A percentile compares a stretch with the other conserved stretches of the same genome.
These are phyloP conservation scores for Ylistrum balloti DNA, from an alignment of 1,140 invertebrate species.

Conservation along the genomic window DNA sequence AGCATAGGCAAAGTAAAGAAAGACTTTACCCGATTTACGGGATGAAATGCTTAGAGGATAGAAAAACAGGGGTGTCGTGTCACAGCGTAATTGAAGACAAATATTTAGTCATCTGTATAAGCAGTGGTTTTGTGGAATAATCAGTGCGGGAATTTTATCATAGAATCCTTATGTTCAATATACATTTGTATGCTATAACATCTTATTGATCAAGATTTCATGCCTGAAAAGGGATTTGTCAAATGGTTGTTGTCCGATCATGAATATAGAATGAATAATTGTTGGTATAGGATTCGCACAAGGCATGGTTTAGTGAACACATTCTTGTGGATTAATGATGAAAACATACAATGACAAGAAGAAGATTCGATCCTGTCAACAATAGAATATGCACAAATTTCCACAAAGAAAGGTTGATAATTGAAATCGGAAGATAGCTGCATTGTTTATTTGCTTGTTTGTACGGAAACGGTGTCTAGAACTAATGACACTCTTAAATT, in stretches of 20 bases:
- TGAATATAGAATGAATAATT: neutral
- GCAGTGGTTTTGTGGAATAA: neutral
- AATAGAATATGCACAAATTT: no score
- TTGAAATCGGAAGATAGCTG: no score
- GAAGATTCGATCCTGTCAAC: no score
- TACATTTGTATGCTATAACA: conserved; percentile 23
- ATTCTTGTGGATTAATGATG: no score
- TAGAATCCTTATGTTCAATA: neutral
- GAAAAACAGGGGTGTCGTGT: neutral
- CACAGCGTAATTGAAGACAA: conserved; percentile 4
- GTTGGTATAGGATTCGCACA: no score
- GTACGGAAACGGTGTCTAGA: no score
- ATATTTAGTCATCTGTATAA: conserved; percentile 33
- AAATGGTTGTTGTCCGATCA: neutral
- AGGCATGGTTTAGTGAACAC: no score
- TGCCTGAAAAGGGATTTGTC: neutral
- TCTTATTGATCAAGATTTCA: neutral
- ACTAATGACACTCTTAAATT: no score
- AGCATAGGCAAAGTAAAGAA: neutral
- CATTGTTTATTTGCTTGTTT: no score
- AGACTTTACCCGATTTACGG: no score
- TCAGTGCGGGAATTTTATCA: neutral
- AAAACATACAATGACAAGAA: no score
- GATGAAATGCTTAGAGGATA: neutral
- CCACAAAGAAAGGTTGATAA: no score